phyloP scores from a whole-genome alignment of 2,797 vertebrate genomes.

The Acanthurus leucopareius region DNA sequence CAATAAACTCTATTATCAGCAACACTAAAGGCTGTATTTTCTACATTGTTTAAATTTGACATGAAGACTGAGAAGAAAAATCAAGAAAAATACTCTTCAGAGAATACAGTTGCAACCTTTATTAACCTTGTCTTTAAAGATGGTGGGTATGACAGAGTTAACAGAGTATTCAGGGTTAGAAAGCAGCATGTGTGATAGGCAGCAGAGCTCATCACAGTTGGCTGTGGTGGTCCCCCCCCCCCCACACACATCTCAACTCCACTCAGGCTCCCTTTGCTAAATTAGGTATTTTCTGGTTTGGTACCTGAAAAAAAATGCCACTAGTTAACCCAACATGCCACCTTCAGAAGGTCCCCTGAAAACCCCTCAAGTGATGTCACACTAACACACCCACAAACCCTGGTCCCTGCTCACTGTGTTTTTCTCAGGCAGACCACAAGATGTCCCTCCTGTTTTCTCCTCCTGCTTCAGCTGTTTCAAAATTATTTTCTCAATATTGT shows the following conservation, averaged over 20 bases:
- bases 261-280: background rate
- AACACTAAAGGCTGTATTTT: no score
- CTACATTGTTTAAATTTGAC: no score
- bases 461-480: constrained; percentile 19
- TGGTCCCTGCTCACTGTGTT: background rate
- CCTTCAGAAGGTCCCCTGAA: constrained; percentile 1
- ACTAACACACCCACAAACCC: background rate
- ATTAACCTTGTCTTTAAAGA: no score
- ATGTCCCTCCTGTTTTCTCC: constrained; percentile 30
- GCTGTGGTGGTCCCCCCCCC: background rate
- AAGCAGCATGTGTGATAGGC: background rate
- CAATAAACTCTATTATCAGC: no score
- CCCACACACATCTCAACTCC: background rate
- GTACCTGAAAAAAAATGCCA: background rate
- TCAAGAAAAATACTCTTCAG: no score
- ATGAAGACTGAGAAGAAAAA: no score
- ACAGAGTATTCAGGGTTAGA: background rate
- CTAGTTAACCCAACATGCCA: background rate
- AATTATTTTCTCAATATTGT: constrained; percentile 28
- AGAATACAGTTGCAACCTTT: no score
- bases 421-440: constrained; percentile 29
- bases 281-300: background rate
- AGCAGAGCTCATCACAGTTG: background rate
- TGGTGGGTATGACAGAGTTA: no score
- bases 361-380: background rate